Evolutionary conservation across 2,888 invertebrate genomes (phyloP), one percentile per base, ranked within the genome.

Genomic region (Apantesis nais): DNA sequence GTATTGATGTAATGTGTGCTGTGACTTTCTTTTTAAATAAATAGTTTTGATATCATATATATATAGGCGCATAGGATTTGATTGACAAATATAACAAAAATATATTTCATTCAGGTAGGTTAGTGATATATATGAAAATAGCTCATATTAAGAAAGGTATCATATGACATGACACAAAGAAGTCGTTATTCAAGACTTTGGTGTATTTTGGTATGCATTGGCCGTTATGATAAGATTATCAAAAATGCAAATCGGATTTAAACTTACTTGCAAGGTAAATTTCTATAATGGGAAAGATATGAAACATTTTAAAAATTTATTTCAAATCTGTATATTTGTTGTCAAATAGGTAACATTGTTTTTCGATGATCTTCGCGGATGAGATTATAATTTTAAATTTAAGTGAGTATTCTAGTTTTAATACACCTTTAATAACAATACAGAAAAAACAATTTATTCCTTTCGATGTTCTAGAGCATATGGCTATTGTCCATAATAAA

Each of bases 111-210:
- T 44, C 67, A 58, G 67, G 62, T 29, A 48, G 70, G 70, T 70
- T 79, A 75, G 72, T 77, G 64, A 48, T 70, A 77, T 75, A 71
- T 73, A 74, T 71, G 71, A 73, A 74, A 74, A 63, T 60, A 67
- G 70, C 66, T 69, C 63, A 41, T 66, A 70, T 66, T 66, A 72
- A 67, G 67, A 69, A 44, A 25, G 69, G 55, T 3, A 0, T 55
- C 67, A 69, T 39, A 70, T 73, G 73, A 65, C 67, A 70, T 72
- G 63, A 70, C 63, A 41, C 31, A 55, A 22, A 71, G 34, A 34
- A 22, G 14, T 61, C n/a, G 39, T 72, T 68, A 68, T 78, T 80
- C 78, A 78, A 41, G 76, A 73, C 78, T 84, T 80, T 81, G 76
- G 81, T 78, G 79, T 84, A 77, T 83, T 81, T 79, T 71, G 69